Percentiles rank a stretch among this genome's conserved stretches.
Conservation (phyloP, 2,888 invertebrate genomes). For the Pilophorus perplexus region DNA sequence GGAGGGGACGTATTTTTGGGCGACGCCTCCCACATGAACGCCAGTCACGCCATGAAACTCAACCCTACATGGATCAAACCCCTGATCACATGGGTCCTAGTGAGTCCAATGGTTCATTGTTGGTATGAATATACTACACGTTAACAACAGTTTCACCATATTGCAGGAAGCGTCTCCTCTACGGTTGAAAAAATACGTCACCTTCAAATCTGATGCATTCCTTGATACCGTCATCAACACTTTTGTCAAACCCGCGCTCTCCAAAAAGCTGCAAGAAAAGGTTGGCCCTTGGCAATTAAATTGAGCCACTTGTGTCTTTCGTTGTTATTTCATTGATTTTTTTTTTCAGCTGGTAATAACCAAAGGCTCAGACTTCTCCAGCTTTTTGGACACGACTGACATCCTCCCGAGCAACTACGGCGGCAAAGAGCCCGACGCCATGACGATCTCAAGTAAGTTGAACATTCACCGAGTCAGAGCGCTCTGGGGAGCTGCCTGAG, state of each 20-base stretch:
- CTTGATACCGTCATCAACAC: background rate
- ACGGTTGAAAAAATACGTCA: background rate
- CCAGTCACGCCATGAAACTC: background rate
- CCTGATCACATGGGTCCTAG: background rate
- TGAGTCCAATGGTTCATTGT: too few relatives aligned
- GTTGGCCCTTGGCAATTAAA: too few relatives aligned
- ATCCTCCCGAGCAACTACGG: background rate
- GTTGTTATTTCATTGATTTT: background rate
- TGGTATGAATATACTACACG: too few relatives aligned
- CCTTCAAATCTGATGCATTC: background rate
- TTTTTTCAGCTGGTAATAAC: background rate
- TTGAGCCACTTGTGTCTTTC: too few relatives aligned
- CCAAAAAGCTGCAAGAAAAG: background rate
- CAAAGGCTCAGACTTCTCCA: background rate
- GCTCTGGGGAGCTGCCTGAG: too few relatives aligned
- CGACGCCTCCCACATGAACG: background rate
- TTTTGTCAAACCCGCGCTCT: background rate
- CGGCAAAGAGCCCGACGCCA: background rate
- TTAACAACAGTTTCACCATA: too few relatives aligned
- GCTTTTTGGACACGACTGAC: background rate
- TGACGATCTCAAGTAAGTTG: background rate
- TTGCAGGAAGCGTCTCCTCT: background rate
- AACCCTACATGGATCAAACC: background rate
- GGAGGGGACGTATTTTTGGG: background rate
- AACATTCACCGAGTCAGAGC: too few relatives aligned